These are phyloP conservation scores for Alligator sinensis DNA, from an alignment of 2,113 vertebrate species.

Conservation along the genomic window DNA sequence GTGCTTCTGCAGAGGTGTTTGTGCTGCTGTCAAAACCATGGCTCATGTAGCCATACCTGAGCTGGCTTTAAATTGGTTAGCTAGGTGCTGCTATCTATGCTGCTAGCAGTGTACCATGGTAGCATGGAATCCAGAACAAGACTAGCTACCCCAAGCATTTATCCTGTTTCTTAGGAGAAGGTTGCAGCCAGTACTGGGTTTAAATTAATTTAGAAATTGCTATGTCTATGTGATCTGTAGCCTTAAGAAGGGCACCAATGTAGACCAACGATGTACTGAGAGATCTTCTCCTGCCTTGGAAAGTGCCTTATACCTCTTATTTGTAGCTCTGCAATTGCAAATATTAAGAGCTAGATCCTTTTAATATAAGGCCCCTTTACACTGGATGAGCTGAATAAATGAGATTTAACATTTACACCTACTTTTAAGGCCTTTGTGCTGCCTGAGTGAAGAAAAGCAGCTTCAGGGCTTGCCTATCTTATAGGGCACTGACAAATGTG, in stretches of 20 bases:
- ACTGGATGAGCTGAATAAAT: background rate
- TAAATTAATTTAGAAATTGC: too few species aligned
- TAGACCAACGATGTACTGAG: background rate
- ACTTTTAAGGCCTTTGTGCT: background rate
- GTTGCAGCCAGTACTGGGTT: too few species aligned
- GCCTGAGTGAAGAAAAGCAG: background rate
- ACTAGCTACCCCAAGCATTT: too few species aligned
- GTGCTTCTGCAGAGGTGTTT: fast-evolving
- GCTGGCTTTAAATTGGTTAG: fast-evolving
- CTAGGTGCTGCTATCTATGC: background rate
- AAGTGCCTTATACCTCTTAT: background rate
- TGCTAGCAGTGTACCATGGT: background rate
- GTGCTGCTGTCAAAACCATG: background rate
- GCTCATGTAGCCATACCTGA: fast-evolving
- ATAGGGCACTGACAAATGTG: too few species aligned
- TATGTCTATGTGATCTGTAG: too few species aligned
- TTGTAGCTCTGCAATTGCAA: background rate
- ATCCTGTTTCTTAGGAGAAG: too few species aligned
- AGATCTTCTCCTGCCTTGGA: background rate
- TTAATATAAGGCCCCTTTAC: background rate
- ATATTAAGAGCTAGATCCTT: background rate
- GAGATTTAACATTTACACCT: background rate
- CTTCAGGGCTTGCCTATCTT: background rate
- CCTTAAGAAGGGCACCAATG: too few species aligned
- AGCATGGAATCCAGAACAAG: too few species aligned